A percentile compares a stretch with the other conserved stretches of the same genome.
phyloP scores from a whole-genome alignment of 2,888 invertebrate species.

The Crematogaster levior region DNA sequence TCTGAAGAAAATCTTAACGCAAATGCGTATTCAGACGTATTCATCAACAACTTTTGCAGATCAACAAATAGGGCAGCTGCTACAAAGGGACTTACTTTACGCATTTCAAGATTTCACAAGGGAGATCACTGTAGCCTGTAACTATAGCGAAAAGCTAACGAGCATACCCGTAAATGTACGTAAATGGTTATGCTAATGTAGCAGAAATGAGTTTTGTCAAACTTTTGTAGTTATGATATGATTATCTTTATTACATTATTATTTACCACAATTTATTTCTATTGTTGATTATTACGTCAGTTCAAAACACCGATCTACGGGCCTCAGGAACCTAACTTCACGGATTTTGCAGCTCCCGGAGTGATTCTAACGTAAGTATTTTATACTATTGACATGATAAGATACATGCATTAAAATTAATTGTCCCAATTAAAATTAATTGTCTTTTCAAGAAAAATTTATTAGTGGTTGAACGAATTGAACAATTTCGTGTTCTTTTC shows the following conservation, averaged over 20 bases:
- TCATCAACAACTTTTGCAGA: conserved; percentile 87
- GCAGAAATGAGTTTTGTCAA: background rate
- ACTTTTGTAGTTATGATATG: conserved; percentile 5
- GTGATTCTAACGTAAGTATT: conserved; percentile 93
- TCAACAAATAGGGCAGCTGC: conserved; percentile 94
- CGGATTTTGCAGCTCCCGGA: conserved; percentile 98
- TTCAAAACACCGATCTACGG: conserved; percentile 92
- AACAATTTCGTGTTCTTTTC: conserved; percentile 71
- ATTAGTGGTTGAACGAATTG: background rate
- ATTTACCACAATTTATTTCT: conserved; percentile 10
- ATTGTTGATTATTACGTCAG: conserved; percentile 81
- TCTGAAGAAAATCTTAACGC: background rate
- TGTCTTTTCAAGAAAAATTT: background rate
- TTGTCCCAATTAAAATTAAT: background rate
- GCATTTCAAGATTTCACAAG: conserved; percentile 91
- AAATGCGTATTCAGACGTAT: background rate
- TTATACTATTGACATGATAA: background rate
- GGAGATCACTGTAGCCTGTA: conserved; percentile 88
- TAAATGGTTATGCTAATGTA: conserved; percentile 58
- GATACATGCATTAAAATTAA: background rate
- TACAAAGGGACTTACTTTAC: conserved; percentile 91
- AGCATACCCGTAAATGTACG: conserved; percentile 89
- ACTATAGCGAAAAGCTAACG: conserved; percentile 89
- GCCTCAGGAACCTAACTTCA: conserved; percentile 92
- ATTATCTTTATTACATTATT: background rate